Percentiles rank a stretch among this genome's conserved stretches.
Conservation (phyloP, 2,888 invertebrate genomes). For the Eilema sororculum region DNA sequence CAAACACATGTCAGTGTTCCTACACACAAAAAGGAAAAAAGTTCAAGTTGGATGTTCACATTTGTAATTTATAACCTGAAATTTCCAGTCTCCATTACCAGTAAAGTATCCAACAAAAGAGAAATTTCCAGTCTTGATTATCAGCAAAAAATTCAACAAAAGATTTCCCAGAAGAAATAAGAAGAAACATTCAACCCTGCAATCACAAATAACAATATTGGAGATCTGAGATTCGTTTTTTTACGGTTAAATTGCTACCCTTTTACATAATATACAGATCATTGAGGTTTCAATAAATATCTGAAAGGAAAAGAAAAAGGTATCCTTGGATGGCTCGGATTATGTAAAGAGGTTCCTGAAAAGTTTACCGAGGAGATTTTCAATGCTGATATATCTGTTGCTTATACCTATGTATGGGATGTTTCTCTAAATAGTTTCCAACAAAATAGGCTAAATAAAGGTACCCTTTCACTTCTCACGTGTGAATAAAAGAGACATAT, state of each 20-base stretch:
- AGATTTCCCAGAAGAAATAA: neutral
- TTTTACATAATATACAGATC: constrained; percentile 19
- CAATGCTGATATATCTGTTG: too few relatives aligned
- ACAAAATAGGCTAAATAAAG: too few relatives aligned
- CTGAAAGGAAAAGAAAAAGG: neutral
- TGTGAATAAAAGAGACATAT: too few relatives aligned
- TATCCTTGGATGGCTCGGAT: neutral
- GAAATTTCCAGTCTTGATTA: neutral
- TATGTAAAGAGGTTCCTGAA: constrained; percentile 1
- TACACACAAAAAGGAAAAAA: too few relatives aligned
- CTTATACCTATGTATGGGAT: neutral
- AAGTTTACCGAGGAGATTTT: neutral
- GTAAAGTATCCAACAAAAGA: too few relatives aligned
- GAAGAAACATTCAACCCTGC: neutral
- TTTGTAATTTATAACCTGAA: neutral
- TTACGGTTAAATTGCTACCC: constrained; percentile 6
- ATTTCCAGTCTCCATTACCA: neutral
- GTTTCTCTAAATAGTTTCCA: too few relatives aligned
- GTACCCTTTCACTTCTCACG: too few relatives aligned
- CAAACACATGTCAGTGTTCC: too few relatives aligned
- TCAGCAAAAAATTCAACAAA: neutral
- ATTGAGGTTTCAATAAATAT: constrained; percentile 10
- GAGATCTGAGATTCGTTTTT: neutral
- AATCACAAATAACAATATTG: neutral
- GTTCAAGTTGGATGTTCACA: too few relatives aligned